Percentiles rank a stretch among this genome's conserved stretches.
phyloP scores from a whole-genome alignment of 2,888 invertebrate species.

The Pemphredon lugubris region DNA sequence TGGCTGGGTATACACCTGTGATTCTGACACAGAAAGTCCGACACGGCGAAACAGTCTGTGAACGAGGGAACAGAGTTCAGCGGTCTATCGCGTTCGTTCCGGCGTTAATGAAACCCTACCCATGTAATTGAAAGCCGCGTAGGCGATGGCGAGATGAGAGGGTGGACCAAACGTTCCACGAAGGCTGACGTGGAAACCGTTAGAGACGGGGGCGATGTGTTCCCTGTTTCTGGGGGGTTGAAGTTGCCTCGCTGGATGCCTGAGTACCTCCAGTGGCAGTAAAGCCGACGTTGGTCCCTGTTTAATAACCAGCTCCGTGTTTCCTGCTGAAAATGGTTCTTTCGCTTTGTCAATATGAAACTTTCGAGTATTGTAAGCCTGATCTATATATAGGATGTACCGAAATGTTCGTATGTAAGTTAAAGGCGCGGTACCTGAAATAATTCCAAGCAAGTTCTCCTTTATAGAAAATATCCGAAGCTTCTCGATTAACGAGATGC shows the following conservation, averaged over 20 bases:
- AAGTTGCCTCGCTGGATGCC: conserved; percentile 82
- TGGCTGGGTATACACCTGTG: conserved; percentile 87
- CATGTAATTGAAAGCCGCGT: conserved; percentile 87
- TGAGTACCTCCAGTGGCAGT: conserved; percentile 83
- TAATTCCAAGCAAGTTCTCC: too few relatives aligned
- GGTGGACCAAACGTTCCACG: conserved; percentile 85
- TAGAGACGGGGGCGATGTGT: conserved; percentile 84
- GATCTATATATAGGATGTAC: too few relatives aligned
- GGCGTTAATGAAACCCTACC: conserved; percentile 81
- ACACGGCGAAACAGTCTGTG: conserved; percentile 85
- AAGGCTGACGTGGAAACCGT: conserved; percentile 87
- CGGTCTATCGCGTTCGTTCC: neutral
- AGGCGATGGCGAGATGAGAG: conserved; percentile 86
- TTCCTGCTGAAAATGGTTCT: conserved; percentile 82
- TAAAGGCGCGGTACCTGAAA: too few relatives aligned
- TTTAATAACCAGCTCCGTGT: conserved; percentile 85
- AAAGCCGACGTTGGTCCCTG: conserved; percentile 87
- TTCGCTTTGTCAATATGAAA: too few relatives aligned
- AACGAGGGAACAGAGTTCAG: neutral
- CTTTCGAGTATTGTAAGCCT: too few relatives aligned
- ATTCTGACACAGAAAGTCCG: conserved; percentile 88
- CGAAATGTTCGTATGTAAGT: too few relatives aligned
- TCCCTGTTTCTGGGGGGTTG: conserved; percentile 81
- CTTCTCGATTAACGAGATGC: too few relatives aligned
- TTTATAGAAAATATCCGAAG: too few relatives aligned